Conservation (phyloP, 2,888 invertebrate genomes). For the Rhamphomyia laevipes region DNA sequence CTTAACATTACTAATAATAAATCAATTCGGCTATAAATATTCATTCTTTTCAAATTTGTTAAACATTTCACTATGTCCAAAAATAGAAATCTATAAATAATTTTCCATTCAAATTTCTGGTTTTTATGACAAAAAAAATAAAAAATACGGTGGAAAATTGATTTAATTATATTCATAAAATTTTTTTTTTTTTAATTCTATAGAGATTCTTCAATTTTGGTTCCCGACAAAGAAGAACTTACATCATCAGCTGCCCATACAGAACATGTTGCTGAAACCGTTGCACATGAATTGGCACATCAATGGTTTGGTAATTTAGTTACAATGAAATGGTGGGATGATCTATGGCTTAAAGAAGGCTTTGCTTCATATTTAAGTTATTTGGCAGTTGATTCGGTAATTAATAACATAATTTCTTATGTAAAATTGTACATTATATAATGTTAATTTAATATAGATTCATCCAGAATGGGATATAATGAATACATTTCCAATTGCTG, state of each 20-base stretch:
- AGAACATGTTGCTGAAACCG: constrained; percentile 52
- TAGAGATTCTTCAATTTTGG: constrained; percentile 50
- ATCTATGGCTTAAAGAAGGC: constrained; percentile 53
- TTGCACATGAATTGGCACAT: constrained; percentile 70
- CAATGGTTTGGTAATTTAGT: constrained; percentile 74
- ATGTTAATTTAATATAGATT: constrained; percentile 29
- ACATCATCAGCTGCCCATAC: constrained; percentile 44
- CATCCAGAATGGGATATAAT: constrained; percentile 47
- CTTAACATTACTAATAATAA: too few relatives aligned
- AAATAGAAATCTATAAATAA: too few relatives aligned
- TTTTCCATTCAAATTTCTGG: too few relatives aligned
- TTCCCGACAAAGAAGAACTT: constrained; percentile 32
- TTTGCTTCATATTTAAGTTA: constrained; percentile 43
- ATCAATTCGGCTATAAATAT: too few relatives aligned
- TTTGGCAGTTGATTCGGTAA: constrained; percentile 29
- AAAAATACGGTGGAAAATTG: too few relatives aligned
- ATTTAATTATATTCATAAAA: too few relatives aligned
- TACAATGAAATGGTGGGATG: constrained; percentile 64
- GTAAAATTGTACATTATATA: background rate
- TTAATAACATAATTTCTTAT: background rate
- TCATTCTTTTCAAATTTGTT: too few relatives aligned
- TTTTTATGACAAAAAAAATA: too few relatives aligned
- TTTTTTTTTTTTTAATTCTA: constrained; percentile 12
- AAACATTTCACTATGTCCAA: too few relatives aligned
- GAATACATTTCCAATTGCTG: constrained; percentile 43